Conservation (phyloP, 2,113 vertebrate species). For the Grus americana region DNA sequence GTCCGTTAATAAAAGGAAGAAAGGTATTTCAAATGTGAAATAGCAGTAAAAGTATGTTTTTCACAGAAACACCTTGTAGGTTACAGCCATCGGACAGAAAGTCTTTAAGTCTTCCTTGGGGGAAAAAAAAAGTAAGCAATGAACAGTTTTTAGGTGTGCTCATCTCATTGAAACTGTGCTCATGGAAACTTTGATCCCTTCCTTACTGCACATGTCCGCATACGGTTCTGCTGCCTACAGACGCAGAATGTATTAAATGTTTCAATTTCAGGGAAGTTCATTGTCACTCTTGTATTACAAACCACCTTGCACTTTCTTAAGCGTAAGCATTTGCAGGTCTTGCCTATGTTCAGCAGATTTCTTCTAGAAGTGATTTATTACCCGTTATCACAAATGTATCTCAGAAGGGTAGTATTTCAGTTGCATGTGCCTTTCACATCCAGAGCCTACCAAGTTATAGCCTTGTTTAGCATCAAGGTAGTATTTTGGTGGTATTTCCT, state of each 20-base stretch:
- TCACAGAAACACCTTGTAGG: not conserved
- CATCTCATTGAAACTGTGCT: not conserved
- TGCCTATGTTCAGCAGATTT: not conserved
- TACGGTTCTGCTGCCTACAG: not conserved
- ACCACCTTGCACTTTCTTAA: not conserved
- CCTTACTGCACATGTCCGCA: not conserved
- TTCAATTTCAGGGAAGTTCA: not conserved
- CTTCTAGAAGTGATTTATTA: not conserved
- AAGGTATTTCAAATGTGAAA: not conserved
- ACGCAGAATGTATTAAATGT: not conserved
- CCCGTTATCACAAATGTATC: not conserved
- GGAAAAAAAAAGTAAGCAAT: not conserved
- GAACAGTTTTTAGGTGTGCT: not conserved
- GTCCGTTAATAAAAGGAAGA: not conserved
- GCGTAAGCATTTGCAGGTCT: not conserved
- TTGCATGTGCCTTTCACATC: not conserved
- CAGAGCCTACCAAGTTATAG: not conserved
- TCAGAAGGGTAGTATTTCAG: not conserved
- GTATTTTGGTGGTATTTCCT: not conserved
- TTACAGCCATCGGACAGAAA: not conserved
- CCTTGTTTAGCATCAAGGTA: not conserved
- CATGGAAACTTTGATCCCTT: not conserved
- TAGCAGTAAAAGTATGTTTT: not conserved
- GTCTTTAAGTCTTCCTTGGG: not conserved
- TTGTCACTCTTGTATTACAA: not conserved